Evolutionary conservation across 1,140 invertebrate species (phyloP), one percentile per base, ranked within the genome.

Genomic region (Orchesella cincta): DNA sequence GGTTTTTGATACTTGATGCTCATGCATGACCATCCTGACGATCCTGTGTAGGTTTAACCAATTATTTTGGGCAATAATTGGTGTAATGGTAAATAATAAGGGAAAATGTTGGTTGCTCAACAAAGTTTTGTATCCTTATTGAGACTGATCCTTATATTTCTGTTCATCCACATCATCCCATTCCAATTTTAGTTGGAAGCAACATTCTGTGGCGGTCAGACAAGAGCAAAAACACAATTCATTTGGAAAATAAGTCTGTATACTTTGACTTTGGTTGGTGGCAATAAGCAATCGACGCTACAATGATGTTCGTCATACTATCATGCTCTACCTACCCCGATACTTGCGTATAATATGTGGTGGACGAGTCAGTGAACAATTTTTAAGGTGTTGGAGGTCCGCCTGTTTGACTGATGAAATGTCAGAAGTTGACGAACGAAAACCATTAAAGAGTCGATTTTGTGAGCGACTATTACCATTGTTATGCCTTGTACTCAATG

Each of bases 401-500:
- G 78, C 78, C 78, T 79, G 76, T 74, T 74, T 80, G 79, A 80
- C 76, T 77, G 79, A 79, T 79, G 78, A 71, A 79, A 79, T 74
- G 78, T 79, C 78, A 79, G 74, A 67, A 67, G 62, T 67, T 67
- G 62, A 67, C 62, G 62, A 33, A 67, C 26, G 26, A 67, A 67
- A 67, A 67, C 62, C 62, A 67, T 67, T 67, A 67, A 67, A 14
- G 62, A 33, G n/a, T n/a, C n/a, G n/a, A n/a, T n/a, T n/a, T n/a
- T n/a, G n/a, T n/a, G n/a, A n/a, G n/a, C n/a, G n/a, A n/a, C n/a
- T n/a, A n/a, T n/a, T n/a, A n/a, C n/a, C n/a, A n/a, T n/a, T n/a
- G n/a, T n/a, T n/a, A n/a, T n/a, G n/a, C n/a, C n/a, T n/a, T n/a
- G n/a, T n/a, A n/a, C n/a, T n/a, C n/a, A n/a, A n/a, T n/a, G n/a